Base-by-base conservation (phyloP, 2,113 vertebrate species). In the Eulemur macaco region DNA sequence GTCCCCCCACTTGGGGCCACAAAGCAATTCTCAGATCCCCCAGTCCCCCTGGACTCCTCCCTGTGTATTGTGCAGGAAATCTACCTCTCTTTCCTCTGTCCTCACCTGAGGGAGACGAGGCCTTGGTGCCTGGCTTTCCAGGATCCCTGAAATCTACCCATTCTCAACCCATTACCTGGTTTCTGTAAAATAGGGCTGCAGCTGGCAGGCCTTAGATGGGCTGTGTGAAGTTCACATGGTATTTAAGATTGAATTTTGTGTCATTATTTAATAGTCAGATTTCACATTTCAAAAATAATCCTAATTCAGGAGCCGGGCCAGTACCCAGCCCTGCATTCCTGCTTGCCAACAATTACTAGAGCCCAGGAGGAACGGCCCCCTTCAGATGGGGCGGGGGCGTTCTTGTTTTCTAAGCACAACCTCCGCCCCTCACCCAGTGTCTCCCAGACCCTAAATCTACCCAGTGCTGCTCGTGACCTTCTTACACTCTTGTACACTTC, bases 61-160 rank as follows among this genome's bases (percentile, higher is more conserved):
- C 91, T 76, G 8, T 92, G 98, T 95, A 96, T 95, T 98, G 81
- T 92, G 69, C 83, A 96, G 94, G 94, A 97, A 98, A 96, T 94
- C 60, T 74, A 85, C 54, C 63, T 58, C 56, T 92, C 95, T 82
- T 97, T 96, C 37, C 29, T 92, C n/a, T 73, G 42, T 4, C 45
- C 76, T 93, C 92, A 94, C 77, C 88, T 88, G 27, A 96, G 94
- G 94, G 63, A 96, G 90, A 25, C 80, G 21, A 96, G 91, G 88
- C 95, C 96, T 97, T 91, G 81, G 45, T 93, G 93, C 85, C 95
- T 97, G 93, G 91, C 95, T 66, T 82, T 56, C 45, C 14, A 39
- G 64, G 83, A 47, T 47, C 45, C 29, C n/a, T 83, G 63, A 78
- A 68, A 52, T 63, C 21, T 29, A 80, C 23, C 89, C 15, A 29